Conservation (phyloP, 92 coral and sea anemone genomes). For the Paramuricea clavata region DNA sequence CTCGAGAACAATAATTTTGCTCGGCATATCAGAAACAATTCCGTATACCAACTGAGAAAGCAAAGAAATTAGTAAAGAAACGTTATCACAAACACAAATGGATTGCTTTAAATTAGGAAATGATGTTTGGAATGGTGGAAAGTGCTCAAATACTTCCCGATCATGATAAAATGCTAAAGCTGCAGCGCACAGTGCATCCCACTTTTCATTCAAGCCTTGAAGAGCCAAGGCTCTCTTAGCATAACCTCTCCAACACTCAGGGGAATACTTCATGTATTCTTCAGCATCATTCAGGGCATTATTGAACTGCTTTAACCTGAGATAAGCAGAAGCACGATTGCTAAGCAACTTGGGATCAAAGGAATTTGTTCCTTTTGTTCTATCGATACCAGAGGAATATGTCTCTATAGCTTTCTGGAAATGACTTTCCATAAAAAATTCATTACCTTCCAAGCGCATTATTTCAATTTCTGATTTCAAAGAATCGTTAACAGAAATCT, state of each 20-base stretch:
- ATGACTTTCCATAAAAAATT: background rate
- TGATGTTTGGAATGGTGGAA: conserved; percentile 3
- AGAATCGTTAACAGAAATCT: background rate
- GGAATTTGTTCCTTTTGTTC: conserved; percentile 1
- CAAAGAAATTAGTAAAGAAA: background rate
- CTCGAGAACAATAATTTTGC: conserved; percentile 17
- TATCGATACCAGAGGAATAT: conserved; percentile 42
- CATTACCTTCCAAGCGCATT: conserved; percentile 49
- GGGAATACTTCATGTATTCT: conserved; percentile 17
- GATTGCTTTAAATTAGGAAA: conserved; percentile 22
- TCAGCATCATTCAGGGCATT: conserved; percentile 47
- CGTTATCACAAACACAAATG: conserved; percentile 1
- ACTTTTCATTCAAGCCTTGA: conserved; percentile 17
- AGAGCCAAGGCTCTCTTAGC: conserved; percentile 60
- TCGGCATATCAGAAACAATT: background rate
- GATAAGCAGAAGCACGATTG: conserved; percentile 61
- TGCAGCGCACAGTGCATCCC: conserved; percentile 32
- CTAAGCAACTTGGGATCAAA: conserved; percentile 45
- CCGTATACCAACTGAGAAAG: background rate
- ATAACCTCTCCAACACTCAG: conserved; percentile 59
- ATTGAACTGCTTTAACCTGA: conserved; percentile 19
- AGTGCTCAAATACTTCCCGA: conserved; percentile 3
- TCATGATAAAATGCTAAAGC: conserved; percentile 49
- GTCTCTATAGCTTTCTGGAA: conserved; percentile 37
- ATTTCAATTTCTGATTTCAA: background rate